Conservation (phyloP, 2,113 vertebrate genomes). For the Elachura formosa region DNA sequence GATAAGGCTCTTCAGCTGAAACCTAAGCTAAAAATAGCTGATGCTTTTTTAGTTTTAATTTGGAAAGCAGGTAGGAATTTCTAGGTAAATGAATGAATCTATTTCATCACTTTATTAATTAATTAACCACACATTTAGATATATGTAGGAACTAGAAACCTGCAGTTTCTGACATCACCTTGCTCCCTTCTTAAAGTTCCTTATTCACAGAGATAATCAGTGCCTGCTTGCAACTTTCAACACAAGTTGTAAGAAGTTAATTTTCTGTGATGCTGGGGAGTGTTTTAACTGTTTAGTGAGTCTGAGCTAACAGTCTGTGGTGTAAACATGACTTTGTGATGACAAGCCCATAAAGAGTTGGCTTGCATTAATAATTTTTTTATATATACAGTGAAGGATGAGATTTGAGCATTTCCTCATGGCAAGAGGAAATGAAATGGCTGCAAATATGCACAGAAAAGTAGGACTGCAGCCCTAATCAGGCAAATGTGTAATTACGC, state of each 20-base stretch:
- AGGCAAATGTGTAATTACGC: background rate
- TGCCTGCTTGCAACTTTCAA: background rate
- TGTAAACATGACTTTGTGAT: background rate
- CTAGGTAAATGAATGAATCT: background rate
- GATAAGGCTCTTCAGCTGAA: background rate
- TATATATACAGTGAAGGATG: background rate
- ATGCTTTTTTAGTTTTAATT: background rate
- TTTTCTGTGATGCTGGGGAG: background rate
- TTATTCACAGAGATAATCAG: background rate
- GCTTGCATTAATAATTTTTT: background rate
- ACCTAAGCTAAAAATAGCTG: background rate
- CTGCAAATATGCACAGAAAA: background rate
- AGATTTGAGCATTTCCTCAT: background rate
- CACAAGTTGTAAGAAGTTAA: background rate
- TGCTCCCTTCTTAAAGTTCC: background rate
- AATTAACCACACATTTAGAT: background rate
- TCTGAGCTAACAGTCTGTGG: background rate
- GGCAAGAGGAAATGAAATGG: background rate
- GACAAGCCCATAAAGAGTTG: background rate
- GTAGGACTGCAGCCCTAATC: background rate
- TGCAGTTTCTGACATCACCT: background rate
- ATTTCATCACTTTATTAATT: background rate
- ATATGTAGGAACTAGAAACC: rapidly evolving
- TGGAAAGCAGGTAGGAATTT: background rate
- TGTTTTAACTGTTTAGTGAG: background rate